Evolutionary conservation across 2,113 vertebrate genomes (phyloP).

Genomic region (Noturus placidus): DNA sequence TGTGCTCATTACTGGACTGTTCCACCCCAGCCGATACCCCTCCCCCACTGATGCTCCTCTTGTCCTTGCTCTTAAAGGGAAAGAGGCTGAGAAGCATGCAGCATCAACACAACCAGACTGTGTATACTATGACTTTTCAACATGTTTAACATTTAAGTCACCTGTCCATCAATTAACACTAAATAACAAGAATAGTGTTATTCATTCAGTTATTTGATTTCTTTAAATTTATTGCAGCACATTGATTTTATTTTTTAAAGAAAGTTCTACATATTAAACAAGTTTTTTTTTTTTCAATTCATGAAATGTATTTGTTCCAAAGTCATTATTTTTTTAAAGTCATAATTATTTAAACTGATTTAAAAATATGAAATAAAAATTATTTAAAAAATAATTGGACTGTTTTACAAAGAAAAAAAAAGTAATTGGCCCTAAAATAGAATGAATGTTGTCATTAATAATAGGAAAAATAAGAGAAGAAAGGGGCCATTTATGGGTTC

Average conservation of each 20-base stretch:
- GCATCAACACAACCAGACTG: constrained; percentile 6
- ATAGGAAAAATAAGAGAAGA: not conserved
- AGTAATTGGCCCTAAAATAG: not conserved
- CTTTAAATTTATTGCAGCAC: not conserved
- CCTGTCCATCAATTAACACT: not conserved
- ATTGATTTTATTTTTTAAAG: not conserved
- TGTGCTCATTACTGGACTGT: constrained; percentile 79
- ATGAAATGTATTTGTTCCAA: not conserved
- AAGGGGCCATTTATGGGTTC: not conserved
- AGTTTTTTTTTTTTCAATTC: not conserved
- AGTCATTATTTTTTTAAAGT: too few relatives aligned
- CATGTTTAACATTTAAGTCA: not conserved
- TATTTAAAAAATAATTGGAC: not conserved
- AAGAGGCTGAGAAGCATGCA: constrained; percentile 59
- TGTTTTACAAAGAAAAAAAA: not conserved
- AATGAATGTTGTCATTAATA: not conserved
- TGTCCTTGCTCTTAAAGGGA: constrained; percentile 75
- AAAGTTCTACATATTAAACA: not conserved
- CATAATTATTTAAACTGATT: not conserved
- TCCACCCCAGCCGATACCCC: constrained; percentile 77
- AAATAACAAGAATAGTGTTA: not conserved
- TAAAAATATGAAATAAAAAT: not conserved
- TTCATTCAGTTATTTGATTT: not conserved
- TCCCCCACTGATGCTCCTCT: constrained; percentile 70
- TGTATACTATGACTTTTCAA: not conserved